These are phyloP conservation scores for Saccostrea echinata DNA, from an alignment of 1,140 invertebrate species.

Conservation along the genomic window DNA sequence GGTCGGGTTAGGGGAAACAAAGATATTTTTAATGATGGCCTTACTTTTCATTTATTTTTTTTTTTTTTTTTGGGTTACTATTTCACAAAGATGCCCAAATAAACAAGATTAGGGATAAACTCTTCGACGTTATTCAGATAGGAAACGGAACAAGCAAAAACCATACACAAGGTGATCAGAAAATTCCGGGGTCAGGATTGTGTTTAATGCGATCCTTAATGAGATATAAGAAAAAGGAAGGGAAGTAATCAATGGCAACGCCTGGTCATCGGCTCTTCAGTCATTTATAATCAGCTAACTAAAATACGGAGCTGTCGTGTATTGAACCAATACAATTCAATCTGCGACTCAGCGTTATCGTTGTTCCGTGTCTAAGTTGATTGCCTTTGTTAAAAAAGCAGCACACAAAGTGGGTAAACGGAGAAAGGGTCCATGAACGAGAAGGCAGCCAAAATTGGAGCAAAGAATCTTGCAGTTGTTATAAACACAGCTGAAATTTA, in stretches of 20 bases:
- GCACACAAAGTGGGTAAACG: background rate
- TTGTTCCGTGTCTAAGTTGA: background rate
- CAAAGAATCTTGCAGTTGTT: no score
- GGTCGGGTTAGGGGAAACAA: no score
- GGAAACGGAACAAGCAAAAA: background rate
- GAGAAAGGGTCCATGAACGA: background rate
- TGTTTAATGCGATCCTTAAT: background rate
- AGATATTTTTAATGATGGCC: no score
- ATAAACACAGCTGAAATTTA: no score
- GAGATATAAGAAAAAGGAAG: background rate
- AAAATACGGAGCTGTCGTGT: background rate
- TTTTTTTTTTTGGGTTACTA: no score
- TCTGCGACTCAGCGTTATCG: background rate
- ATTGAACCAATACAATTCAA: background rate
- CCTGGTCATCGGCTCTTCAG: background rate
- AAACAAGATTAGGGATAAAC: no score
- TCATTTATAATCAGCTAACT: background rate
- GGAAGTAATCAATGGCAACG: background rate
- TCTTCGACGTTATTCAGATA: background rate
- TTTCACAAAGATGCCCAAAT: no score
- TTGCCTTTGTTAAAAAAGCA: background rate
- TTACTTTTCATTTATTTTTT: no score
- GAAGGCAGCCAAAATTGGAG: no score
- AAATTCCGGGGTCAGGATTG: background rate
- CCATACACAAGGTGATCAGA: background rate